Evolutionary conservation across 2,888 invertebrate genomes (phyloP), one percentile per base, ranked within the genome.

Genomic region (Synergus itoensis): DNA sequence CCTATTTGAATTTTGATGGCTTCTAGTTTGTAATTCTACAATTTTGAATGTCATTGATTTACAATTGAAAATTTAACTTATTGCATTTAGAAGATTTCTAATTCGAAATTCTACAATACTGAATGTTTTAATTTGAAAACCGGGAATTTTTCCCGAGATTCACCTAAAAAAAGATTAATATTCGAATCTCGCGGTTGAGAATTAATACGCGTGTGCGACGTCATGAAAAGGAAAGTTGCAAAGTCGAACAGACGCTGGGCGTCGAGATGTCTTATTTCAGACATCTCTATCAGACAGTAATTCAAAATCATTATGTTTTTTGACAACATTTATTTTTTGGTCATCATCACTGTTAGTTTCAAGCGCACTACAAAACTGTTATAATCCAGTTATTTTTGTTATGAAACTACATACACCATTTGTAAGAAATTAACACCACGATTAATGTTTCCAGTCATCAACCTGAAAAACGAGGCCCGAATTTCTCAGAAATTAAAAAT

Each of bases 101-200:
- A n/a, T n/a, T 16, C n/a, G 8, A 53, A 53, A 53, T n/a, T n/a
- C 8, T 7, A 53, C 7, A 53, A 53, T 7, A 7, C 1, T n/a
- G 8, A n/a, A 8, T 53, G 7, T n/a, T 53, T n/a, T 4, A 53
- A 53, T 53, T 53, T 0, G 1, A 53, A 53, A n/a, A 53, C 8
- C 1, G 16, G 1, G 36, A 36, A 36, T 36, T 36, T 36, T 36
- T 5, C 5, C 28, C 3, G 36, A 53, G 9, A 36, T 63, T 12
- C 36, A 36, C 16, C n/a, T 1, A n/a, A 16, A 40, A 40, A 5
- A 40, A 16, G 5, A 63, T 63, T 21, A 12, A n/a, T 4, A 41
- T 65, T 65, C n/a, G 36, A 65, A 41, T 40, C 40, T 36, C 65
- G 65, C 65, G 65, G 65, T 41, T 12, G 4, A 21, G 28, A 14